Evolutionary conservation across 2,888 invertebrate genomes (phyloP).

Genomic region (Furcula furcula): DNA sequence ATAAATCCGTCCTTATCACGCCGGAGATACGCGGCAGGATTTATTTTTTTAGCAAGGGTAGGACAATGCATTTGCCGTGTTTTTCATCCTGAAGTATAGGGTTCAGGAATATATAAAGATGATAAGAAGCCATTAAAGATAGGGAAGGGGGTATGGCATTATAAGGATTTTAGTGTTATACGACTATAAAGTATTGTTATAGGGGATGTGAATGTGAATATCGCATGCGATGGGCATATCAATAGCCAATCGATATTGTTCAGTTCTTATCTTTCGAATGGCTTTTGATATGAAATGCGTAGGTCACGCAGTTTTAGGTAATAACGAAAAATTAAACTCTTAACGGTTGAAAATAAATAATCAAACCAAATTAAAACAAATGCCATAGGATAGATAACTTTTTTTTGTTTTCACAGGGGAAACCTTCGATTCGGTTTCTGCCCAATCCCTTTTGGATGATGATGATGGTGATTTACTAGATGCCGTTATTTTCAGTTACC

Average conservation of each 20-base stretch:
- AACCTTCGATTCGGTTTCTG: too few species aligned
- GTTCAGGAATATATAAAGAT: slow-evolving; percentile 67
- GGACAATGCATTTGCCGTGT: slow-evolving; percentile 58
- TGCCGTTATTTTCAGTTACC: too few species aligned
- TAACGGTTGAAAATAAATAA: too few species aligned
- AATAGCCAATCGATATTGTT: background rate
- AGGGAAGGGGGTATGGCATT: slow-evolving; percentile 45
- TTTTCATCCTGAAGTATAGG: slow-evolving; percentile 49
- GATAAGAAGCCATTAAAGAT: slow-evolving; percentile 66
- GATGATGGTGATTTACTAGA: too few species aligned
- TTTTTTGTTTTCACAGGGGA: too few species aligned
- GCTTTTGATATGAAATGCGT: too few species aligned
- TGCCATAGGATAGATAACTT: too few species aligned
- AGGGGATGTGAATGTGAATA: slow-evolving; percentile 47
- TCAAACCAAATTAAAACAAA: too few species aligned
- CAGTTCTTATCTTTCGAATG: background rate
- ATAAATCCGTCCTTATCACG: slow-evolving; percentile 49
- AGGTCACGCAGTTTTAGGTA: too few species aligned
- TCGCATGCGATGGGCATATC: slow-evolving; percentile 48
- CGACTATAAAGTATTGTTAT: slow-evolving; percentile 25
- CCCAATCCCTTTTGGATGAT: too few species aligned
- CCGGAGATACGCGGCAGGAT: slow-evolving; percentile 31
- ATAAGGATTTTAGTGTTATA: slow-evolving; percentile 49
- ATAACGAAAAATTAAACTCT: too few species aligned
- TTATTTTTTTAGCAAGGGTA: slow-evolving; percentile 53